Conservation (phyloP, 2,888 invertebrate genomes). For the Petrophora chlorosata region DNA sequence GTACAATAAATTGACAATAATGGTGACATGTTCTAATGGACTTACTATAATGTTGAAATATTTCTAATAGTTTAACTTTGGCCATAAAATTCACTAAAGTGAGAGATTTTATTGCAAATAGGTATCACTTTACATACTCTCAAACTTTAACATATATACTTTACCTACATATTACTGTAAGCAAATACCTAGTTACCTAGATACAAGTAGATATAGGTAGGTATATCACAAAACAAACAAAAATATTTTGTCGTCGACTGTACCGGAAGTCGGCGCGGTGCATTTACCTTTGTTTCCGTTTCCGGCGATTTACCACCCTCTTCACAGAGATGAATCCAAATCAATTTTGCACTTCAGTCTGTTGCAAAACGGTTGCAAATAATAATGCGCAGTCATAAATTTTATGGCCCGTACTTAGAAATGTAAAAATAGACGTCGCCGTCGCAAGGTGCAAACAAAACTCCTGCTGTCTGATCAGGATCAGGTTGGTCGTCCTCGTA, state of each 20-base stretch:
- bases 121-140: no score
- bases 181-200: no score
- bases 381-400: background rate
- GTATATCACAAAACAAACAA: background rate
- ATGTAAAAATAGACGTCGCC: background rate
- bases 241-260: slow-evolving; percentile 36
- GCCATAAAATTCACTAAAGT: no score
- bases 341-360: slow-evolving; percentile 40
- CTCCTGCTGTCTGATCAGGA: background rate
- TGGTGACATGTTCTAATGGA: no score
- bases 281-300: slow-evolving; percentile 70
- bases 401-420: background rate
- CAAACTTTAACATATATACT: no score
- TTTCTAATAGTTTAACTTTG: no score
- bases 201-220: background rate
- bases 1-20: no score
- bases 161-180: no score
- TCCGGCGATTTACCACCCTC: slow-evolving; percentile 60
- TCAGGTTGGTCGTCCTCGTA: no score
- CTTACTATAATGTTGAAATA: no score
- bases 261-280: slow-evolving; percentile 71
- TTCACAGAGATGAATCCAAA: slow-evolving; percentile 58
- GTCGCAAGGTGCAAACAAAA: background rate
- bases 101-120: no score
- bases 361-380: slow-evolving; percentile 19